Base-by-base conservation (phyloP, 2,888 invertebrate species). In the Tolmerus cingulatus region DNA sequence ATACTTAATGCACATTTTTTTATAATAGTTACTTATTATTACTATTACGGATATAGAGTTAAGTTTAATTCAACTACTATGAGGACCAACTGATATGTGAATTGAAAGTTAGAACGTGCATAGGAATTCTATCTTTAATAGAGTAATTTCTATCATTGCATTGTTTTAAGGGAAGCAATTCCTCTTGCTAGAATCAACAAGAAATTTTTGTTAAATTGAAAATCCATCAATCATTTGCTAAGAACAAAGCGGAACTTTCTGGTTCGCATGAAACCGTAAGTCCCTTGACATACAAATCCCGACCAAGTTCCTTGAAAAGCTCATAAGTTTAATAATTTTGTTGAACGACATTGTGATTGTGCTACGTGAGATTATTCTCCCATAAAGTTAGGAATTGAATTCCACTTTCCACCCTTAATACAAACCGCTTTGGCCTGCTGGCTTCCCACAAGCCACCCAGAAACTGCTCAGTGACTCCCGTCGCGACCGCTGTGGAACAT, bases 361-460 rank as follows among this genome's bases (percentile, higher is more conserved):
- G 57, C 40, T 84, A 84, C 84, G 84, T 84, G 84, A 84, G 84
- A 84, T 84, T 84, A 84, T 84, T 84, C 43, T 84, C 84, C 84
- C 84, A 84, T 84, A 84, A 84, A 84, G 40, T 84, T 74, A 16
- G 81, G 66, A 84, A 84, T 66, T 84, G 84, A 84, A 84, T 84
- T 84, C 74, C 51, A 16, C 16, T 82, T 66, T 23, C 74, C 37
- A 74, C 66, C 40, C 66, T 40, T 2, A 37, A 37, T 37, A 74
- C 40, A 84, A 84, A 37, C 84, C 40, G 51, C 84, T 40, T 66
- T 74, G 82, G 43, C 46, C 46, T 46, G 46, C 7, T 76, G 40
- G 43, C 74, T 84, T 66, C 40, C 40, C 84, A 84, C 37, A 84
- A 37, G n/a, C 19, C 37, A 23, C 82, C 78, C 43, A 37, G 55